These are phyloP conservation scores for Tetragonula clypearis DNA, from an alignment of 1,140 invertebrate species.

Conservation along the genomic window DNA sequence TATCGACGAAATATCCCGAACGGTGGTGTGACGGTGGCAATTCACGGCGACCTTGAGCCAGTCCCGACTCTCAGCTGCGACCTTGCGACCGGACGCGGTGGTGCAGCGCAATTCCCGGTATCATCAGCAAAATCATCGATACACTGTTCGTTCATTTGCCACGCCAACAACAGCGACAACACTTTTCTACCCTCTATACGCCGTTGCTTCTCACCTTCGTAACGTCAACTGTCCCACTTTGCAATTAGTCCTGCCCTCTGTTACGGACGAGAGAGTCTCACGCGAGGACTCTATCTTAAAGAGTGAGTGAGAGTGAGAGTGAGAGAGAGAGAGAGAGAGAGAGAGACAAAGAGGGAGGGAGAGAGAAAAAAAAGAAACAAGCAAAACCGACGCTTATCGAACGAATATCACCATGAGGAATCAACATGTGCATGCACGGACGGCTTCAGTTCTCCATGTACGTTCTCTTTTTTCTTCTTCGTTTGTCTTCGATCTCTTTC, in stretches of 20 bases:
- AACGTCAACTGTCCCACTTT: background rate
- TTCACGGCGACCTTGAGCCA: constrained; percentile 53
- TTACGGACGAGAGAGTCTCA: background rate
- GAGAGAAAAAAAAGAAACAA: no score
- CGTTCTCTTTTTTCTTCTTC: no score
- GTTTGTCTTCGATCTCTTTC: no score
- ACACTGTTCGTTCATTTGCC: constrained; percentile 1
- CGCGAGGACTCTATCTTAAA: background rate
- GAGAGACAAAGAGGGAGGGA: no score
- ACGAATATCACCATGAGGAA: background rate
- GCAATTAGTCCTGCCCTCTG: background rate
- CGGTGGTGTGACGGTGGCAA: background rate
- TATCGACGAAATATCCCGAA: constrained; percentile 3
- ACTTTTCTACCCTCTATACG: background rate
- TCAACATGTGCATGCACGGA: constrained; percentile 23
- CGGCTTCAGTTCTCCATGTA: constrained; percentile 1
- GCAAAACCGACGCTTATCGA: background rate
- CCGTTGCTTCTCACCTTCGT: background rate
- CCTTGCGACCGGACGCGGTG: constrained; percentile 52
- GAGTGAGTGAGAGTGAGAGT: no score
- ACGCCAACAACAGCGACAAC: background rate
- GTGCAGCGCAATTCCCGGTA: constrained; percentile 6
- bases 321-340: no score
- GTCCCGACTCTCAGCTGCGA: constrained; percentile 58
- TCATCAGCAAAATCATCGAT: constrained; percentile 42